These are phyloP conservation scores for Drosophila pallidifrons DNA, from an alignment of 1,140 invertebrate species.

Conservation along the genomic window DNA sequence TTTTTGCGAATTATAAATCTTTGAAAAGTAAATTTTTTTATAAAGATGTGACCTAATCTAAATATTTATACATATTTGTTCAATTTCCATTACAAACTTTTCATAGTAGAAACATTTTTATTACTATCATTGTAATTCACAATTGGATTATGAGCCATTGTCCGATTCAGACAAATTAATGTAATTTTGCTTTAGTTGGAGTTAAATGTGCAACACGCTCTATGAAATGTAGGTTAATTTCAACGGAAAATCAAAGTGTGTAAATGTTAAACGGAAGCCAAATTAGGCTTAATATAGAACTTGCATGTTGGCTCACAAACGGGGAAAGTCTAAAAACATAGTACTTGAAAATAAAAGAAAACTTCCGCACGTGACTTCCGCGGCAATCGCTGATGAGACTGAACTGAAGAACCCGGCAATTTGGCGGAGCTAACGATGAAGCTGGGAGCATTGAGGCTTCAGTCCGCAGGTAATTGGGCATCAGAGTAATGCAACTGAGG, in stretches of 20 bases:
- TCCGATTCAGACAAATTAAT: slow-evolving; percentile 12
- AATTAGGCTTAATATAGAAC: slow-evolving; percentile 62
- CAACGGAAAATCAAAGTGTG: slow-evolving; percentile 52
- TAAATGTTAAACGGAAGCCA: slow-evolving; percentile 71
- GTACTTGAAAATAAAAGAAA: slow-evolving; percentile 54
- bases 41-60: not conserved
- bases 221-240: slow-evolving; percentile 57
- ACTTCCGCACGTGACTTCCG: slow-evolving; percentile 80
- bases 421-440: slow-evolving; percentile 44
- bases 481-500: slow-evolving; percentile 50
- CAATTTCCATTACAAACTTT: too few species aligned
- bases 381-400: slow-evolving; percentile 41
- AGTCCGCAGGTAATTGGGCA: slow-evolving; percentile 67
- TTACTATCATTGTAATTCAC: not conserved
- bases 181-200: slow-evolving; percentile 1
- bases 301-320: slow-evolving; percentile 58
- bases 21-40: not conserved
- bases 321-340: slow-evolving; percentile 46
- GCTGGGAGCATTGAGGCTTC: slow-evolving; percentile 6
- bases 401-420: slow-evolving; percentile 13
- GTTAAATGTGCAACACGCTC: not conserved
- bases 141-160: not conserved
- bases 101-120: too few species aligned
- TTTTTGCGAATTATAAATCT: not conserved
- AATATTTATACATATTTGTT: not conserved